Base-by-base conservation (phyloP, 2,888 invertebrate genomes). In the Synergus gifuensis region DNA sequence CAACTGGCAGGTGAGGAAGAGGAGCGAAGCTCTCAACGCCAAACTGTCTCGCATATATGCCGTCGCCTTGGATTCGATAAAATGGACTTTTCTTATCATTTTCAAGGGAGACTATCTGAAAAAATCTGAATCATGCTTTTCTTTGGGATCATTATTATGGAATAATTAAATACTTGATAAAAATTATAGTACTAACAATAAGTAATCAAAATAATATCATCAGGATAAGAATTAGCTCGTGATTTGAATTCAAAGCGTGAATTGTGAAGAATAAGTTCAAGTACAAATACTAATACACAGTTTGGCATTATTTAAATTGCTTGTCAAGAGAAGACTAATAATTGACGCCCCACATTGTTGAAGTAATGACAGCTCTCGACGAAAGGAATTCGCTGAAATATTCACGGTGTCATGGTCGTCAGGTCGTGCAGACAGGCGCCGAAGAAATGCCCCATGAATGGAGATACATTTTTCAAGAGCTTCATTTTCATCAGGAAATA, bases 301-400 rank as follows among this genome's bases (percentile, higher is more conserved):
- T 73, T 73, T 36, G 49, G 22, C 46, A 28, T 54, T 28, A 54
- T 73, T 73, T 49, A 54, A 73, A 73, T 73, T 73, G 36, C 49
- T n/a, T 54, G n/a, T 54, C 54, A 54, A 54, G 69, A 73, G 73
- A 54, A 28, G 73, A 54, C 9, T 54, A 54, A 73, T 73, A 73
- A 73, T 36, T 73, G 69, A 73, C 73, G 73, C 49, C 54, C 73
- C 73, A 73, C 73, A 73, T 73, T 73, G 73, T 73, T 73, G 73
- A 73, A 22, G n/a, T 73, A 73, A 73, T 73, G 49, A 73, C 73
- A 73, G 73, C 28, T 36, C 49, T 54, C 54, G 46, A 73, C 36
- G 36, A 73, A 73, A 73, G 73, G 73, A 54, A 73, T 73, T 73
- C 54, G 36, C 54, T 73, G 54, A 73, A 73, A 73, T 73, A 73